Evolutionary conservation across 2,797 vertebrate species (phyloP), one percentile per base, ranked within the genome.

Genomic region (Pseudochirops corinnae): DNA sequence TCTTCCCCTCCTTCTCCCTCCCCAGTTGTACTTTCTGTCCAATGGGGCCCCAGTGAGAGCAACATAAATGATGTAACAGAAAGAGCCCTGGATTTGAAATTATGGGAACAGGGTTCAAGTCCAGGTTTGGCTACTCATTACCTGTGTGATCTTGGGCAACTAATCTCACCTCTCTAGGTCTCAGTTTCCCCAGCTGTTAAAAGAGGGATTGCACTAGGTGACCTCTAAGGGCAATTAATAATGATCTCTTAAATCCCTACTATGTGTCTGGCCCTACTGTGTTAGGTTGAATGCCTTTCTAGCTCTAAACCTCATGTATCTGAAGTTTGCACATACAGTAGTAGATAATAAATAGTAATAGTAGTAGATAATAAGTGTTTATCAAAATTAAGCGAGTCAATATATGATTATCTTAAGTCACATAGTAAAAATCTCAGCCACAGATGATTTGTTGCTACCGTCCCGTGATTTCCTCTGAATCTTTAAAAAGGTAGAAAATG

Each of bases 401-500:
- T 11, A 26, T 28, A 26, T 87, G 74, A 87, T 82, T 74, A 39
- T 74, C 67, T 82, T 46, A 82, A 21, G 9, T 87, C 39, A 87
- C 10, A 50, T 50, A 50, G 74, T 82, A 46, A 82, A 87, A 39
- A 82, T 24, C 0, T 91, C 90, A 14, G 60, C 46, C 4, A 55
- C 21, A 33, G 5, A 33, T 39, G 74, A 21, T 93, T 74, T 74
- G 52, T 28, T 26, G 39, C 3, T 33, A 21, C 4, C 91, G 53
- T 2, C 82, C 56, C 90, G 24, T 4, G 3, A 18, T 92, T 93
- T 94, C 58, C 57, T 93, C 74, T 92, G 92, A 46, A 91, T 92
- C 67, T 62, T 90, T 91, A 94, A 67, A 93, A 96, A 96, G 82
- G 52, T 57, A 92, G 11, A 62, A 93, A 82, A 96, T 90, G 93